A percentile compares a stretch with the other conserved stretches of the same genome.
Evolutionary conservation across 2,113 vertebrate genomes (phyloP).

Genomic region (Pteronura brasiliensis): DNA sequence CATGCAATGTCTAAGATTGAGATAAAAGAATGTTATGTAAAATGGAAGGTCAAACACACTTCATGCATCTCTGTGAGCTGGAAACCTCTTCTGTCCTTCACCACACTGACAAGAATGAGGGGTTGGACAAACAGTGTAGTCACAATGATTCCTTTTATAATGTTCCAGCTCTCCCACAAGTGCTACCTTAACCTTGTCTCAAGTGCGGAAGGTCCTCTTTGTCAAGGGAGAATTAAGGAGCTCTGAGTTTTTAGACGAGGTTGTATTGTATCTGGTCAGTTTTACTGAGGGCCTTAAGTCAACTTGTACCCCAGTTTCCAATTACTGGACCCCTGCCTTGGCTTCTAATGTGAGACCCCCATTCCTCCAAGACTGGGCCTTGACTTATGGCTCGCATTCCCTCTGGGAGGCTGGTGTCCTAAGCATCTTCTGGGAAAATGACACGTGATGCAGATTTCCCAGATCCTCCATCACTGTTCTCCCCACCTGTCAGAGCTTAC

Average conservation of each 20-base stretch:
- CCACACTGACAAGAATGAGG: background rate
- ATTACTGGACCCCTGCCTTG: background rate
- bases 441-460: background rate
- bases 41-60: slow-evolving; percentile 27
- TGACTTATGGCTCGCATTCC: background rate
- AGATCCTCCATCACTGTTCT: background rate
- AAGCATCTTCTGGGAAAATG: background rate
- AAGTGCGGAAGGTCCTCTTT: background rate
- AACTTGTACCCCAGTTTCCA: background rate
- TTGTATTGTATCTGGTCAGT: background rate
- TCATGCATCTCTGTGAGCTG: background rate
- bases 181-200: background rate
- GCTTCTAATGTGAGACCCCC: background rate
- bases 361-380: background rate
- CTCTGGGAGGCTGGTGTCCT: background rate
- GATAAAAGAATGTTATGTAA: slow-evolving; percentile 33
- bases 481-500: background rate
- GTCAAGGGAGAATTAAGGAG: background rate
- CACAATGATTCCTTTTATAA: background rate
- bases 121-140: background rate
- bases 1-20: background rate
- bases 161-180: background rate
- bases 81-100: background rate
- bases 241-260: background rate
- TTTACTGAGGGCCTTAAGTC: background rate